phyloP scores from a whole-genome alignment of 2,113 vertebrate genomes.

The Petaurus breviceps region DNA sequence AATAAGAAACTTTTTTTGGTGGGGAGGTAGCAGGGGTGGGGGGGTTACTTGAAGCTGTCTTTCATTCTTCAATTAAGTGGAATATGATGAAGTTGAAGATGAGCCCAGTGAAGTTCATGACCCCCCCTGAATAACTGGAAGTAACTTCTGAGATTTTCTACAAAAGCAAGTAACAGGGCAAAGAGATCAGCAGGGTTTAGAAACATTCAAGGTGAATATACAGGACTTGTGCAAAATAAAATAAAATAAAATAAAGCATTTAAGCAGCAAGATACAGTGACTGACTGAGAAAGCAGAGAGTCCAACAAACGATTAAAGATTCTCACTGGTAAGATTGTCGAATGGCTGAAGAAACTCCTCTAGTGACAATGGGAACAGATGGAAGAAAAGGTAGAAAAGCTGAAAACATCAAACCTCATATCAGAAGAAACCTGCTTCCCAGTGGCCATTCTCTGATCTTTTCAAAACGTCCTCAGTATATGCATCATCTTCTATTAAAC shows the following conservation, averaged over 20 bases:
- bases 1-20: constrained; percentile 8
- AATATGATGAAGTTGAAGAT: constrained; percentile 27
- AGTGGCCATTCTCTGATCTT: constrained; percentile 5
- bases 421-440: constrained; percentile 19
- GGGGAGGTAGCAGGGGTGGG: background rate
- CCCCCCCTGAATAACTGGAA: background rate
- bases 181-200: constrained; percentile 14
- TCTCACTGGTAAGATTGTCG: constrained; percentile 24
- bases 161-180: background rate
- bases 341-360: constrained; percentile 27
- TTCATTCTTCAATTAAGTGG: constrained; percentile 41
- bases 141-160: constrained; percentile 28
- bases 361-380: background rate
- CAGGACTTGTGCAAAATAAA: constrained; percentile 13
- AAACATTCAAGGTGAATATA: constrained; percentile 27
- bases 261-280: background rate
- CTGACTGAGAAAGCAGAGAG: background rate
- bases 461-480: constrained; percentile 4
- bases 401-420: constrained; percentile 1
- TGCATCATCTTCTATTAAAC: background rate
- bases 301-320: constrained; percentile 1
- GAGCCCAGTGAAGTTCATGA: constrained; percentile 25
- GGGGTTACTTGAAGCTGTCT: background rate
- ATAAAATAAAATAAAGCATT: background rate
- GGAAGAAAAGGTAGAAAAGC: background rate